Conservation (phyloP, 2,113 vertebrate species). For the Otolemur garnettii region DNA sequence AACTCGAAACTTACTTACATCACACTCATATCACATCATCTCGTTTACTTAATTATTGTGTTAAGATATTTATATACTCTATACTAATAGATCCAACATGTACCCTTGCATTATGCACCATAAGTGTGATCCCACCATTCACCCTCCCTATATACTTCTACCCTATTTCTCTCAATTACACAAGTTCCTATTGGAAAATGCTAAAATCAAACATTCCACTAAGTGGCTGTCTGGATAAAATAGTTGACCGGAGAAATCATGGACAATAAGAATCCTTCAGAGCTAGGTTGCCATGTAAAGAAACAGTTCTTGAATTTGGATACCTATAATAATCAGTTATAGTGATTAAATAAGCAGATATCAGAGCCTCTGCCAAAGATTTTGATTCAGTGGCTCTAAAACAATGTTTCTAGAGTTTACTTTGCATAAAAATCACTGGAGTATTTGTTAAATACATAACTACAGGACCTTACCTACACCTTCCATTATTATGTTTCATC, state of each 20-base stretch:
- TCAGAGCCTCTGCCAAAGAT: neutral
- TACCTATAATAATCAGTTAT: neutral
- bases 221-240: neutral
- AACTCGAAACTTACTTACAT: too few relatives aligned
- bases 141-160: neutral
- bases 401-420: neutral
- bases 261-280: neutral
- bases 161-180: neutral
- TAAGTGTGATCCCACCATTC: too few relatives aligned
- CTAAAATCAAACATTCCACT: neutral
- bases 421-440: neutral
- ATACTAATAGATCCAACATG: too few relatives aligned
- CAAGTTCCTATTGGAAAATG: neutral
- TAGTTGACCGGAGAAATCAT: neutral
- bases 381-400: neutral
- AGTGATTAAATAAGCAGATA: neutral
- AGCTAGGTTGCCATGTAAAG: neutral
- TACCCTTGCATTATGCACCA: too few relatives aligned
- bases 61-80: too few relatives aligned
- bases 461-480: rapidly evolving
- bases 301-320: neutral
- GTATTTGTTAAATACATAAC: neutral
- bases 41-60: too few relatives aligned
- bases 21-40: too few relatives aligned
- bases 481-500: neutral